Evolutionary conservation across 2,113 vertebrate genomes (phyloP), one percentile per base, ranked within the genome.

Genomic region (Isurus oxyrinchus): DNA sequence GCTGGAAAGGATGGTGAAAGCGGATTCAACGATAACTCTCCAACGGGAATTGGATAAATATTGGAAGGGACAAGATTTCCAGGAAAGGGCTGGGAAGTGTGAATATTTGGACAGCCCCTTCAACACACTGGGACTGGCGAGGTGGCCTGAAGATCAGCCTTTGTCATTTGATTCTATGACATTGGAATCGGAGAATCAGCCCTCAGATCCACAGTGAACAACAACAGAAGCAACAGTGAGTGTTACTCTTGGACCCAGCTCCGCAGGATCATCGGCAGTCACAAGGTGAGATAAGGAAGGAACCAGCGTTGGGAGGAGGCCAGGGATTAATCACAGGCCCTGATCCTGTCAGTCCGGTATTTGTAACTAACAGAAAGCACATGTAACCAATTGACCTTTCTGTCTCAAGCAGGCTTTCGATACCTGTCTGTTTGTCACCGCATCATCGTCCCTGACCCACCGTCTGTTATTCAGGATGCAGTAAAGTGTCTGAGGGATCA

Each of bases 291-390:
- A 63, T 63, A 94, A 94, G 90, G 35, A 94, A 94, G 59, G 55
- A 94, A n/a, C 61, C 93, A 66, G 40, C 7, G 91, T 16, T 94
- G 19, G n/a, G 8, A n/a, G 79, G 96, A 97, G 97, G 97, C 96
- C 96, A 96, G 97, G 97, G 98, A 99, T 99, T 98, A 98, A 99
- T 99, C 99, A 99, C 97, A 96, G 96, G 97, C 98, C 96, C 96
- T 97, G 97, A 98, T 98, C 98, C 98, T 99, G 99, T 99, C 99
- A 99, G 98, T 98, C 98, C 97, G 98, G 98, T 97, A 99, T 99
- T 99, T 99, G 99, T 99, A 99, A 99, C 99, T 99, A 99, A 99
- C 98, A 6, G 57, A 97, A 99, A 98, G 98, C 99, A 99, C 98
- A 98, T 97, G 98, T 97, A 95, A 76, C 96, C 96, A 96, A 96